phyloP scores from a whole-genome alignment of 2,888 invertebrate genomes.

The Caradrina kadenii region DNA sequence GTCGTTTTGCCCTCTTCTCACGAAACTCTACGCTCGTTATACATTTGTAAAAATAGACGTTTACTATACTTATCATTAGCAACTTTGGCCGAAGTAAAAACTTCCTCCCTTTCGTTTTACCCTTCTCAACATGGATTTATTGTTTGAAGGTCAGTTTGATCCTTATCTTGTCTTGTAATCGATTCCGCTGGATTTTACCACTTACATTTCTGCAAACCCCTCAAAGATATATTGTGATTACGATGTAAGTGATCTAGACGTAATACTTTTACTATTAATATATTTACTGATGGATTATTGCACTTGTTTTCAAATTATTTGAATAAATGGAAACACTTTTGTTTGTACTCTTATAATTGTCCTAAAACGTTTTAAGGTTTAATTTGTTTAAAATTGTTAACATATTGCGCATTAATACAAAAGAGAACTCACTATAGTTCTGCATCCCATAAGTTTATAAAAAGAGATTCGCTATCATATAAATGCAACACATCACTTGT shows the following conservation, averaged over 20 bases:
- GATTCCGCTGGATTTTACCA: slow-evolving; percentile 59
- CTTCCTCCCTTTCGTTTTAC: slow-evolving; percentile 67
- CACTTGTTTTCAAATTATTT: neutral
- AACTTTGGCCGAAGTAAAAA: slow-evolving; percentile 62
- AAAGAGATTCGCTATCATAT: neutral
- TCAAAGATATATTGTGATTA: slow-evolving; percentile 25
- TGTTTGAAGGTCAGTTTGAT: slow-evolving; percentile 69
- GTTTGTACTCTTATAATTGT: neutral
- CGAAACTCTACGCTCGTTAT: slow-evolving; percentile 40
- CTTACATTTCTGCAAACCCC: slow-evolving; percentile 43
- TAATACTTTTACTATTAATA: neutral
- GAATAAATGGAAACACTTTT: neutral
- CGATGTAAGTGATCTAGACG: slow-evolving; percentile 21
- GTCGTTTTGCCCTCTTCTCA: slow-evolving; percentile 36
- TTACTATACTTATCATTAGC: slow-evolving; percentile 65
- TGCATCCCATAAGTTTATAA: neutral
- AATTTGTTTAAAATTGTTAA: neutral
- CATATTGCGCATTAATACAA: neutral
- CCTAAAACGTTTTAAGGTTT: neutral
- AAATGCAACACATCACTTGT: slow-evolving; percentile 2
- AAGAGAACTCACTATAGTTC: neutral
- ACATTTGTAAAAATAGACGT: slow-evolving; percentile 58
- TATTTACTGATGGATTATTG: neutral
- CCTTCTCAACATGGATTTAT: slow-evolving; percentile 70
- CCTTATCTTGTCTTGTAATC: slow-evolving; percentile 65